Evolutionary conservation across 2,888 invertebrate genomes (phyloP).

Genomic region (Malacosoma neustria): DNA sequence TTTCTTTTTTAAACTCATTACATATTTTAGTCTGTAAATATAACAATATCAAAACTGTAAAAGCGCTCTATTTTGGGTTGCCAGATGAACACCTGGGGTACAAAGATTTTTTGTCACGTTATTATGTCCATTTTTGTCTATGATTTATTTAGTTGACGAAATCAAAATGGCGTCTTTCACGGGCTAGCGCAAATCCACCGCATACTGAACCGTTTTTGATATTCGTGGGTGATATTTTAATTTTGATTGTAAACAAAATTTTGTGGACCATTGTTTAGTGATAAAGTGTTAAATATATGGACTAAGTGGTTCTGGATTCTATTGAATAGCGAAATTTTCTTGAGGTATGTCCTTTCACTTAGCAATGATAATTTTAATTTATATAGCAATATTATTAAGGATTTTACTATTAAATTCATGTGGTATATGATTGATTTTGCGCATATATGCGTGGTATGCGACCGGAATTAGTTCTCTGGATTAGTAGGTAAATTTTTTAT

Average conservation of each 20-base stretch:
- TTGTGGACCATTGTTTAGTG: conserved; percentile 49
- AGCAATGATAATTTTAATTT: no score
- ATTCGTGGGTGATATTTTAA: conserved; percentile 41
- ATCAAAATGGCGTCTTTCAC: conserved; percentile 73
- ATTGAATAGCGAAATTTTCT: conserved; percentile 20
- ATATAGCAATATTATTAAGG: no score
- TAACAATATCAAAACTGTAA: no score
- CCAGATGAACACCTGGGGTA: no score
- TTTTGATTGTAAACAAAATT: conserved; percentile 38
- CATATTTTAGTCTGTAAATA: no score
- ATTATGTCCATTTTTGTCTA: conserved; percentile 52
- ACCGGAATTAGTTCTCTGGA: conserved; percentile 47
- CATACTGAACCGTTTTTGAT: conserved; percentile 43
- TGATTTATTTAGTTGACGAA: conserved; percentile 63
- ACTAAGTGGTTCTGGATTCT: conserved; percentile 24
- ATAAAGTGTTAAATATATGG: conserved; percentile 33
- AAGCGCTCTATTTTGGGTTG: no score
- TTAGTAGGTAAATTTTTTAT: conserved; percentile 54
- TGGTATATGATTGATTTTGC: conserved; percentile 12
- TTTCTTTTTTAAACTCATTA: no score
- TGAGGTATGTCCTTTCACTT: conserved; percentile 72
- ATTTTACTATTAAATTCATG: conserved; percentile 48
- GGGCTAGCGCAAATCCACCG: conserved; percentile 64
- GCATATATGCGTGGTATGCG: conserved; percentile 22
- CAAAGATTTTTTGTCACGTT: no score